Conservation (phyloP, 2,797 vertebrate genomes). For the Melanotaenia boesemani region DNA sequence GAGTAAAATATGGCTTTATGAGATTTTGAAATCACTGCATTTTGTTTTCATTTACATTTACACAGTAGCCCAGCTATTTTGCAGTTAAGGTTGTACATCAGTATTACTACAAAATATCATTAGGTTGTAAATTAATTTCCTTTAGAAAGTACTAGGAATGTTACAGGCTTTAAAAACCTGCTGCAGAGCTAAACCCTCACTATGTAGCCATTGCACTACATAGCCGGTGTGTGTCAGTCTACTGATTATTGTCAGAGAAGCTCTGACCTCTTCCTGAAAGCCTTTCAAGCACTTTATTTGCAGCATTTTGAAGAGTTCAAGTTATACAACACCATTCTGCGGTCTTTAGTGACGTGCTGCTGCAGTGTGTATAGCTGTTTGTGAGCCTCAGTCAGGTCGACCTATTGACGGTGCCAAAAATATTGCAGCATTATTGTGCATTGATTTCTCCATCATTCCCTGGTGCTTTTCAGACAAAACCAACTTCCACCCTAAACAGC, state of each 20-base stretch:
- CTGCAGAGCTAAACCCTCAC: neutral
- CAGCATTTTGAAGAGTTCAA: constrained; percentile 33
- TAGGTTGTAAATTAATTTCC: no score
- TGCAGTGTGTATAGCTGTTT: constrained; percentile 24
- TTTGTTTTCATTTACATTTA: neutral
- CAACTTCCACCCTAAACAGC: constrained; percentile 50
- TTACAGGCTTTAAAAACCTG: neutral
- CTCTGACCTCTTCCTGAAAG: constrained; percentile 18
- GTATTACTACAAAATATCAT: no score
- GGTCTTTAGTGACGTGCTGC: constrained; percentile 17
- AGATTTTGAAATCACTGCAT: no score
- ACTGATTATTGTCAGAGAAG: constrained; percentile 4
- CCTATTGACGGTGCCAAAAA: constrained; percentile 65
- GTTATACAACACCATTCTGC: constrained; percentile 39
- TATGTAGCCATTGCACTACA: neutral
- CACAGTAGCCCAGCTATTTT: no score
- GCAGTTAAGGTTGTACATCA: neutral
- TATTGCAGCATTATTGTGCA: constrained; percentile 63
- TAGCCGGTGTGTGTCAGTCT: constrained; percentile 1
- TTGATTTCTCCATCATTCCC: constrained; percentile 67
- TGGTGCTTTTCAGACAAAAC: constrained; percentile 67
- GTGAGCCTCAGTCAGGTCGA: constrained; percentile 22
- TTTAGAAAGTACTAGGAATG: no score
- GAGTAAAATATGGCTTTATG: no score
- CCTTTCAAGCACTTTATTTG: constrained; percentile 33